Evolutionary conservation across 2,797 vertebrate species (phyloP).

Genomic region (Pteropus rufus): DNA sequence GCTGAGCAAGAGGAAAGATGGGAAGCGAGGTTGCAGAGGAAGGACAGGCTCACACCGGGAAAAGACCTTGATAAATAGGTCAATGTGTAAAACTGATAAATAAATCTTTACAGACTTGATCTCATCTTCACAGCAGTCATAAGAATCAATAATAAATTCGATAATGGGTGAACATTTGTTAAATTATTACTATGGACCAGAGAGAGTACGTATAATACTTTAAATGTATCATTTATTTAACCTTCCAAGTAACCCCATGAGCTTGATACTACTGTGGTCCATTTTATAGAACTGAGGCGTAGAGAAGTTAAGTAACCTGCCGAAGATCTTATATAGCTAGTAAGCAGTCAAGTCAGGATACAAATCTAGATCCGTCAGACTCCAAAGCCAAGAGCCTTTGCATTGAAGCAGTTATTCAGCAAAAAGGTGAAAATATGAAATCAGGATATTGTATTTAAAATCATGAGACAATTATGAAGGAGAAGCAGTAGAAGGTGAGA

Average conservation of each 20-base stretch:
- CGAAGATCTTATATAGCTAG: neutral
- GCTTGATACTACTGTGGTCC: neutral
- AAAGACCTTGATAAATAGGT: neutral
- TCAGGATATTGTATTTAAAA: neutral
- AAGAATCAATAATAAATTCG: neutral
- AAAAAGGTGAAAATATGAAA: neutral
- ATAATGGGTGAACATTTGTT: neutral
- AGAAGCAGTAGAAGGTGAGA: neutral
- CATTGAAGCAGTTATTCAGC: neutral
- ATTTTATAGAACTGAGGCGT: neutral
- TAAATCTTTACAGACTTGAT: neutral
- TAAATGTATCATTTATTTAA: neutral
- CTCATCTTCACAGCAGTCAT: neutral
- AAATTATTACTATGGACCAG: neutral
- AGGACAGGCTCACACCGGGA: too few relatives aligned
- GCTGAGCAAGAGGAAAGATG: neutral
- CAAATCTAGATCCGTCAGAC: neutral
- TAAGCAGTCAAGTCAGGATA: neutral
- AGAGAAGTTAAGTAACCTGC: neutral
- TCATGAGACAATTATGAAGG: neutral
- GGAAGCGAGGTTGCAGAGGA: neutral
- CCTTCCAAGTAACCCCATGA: neutral
- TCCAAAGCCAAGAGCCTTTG: neutral
- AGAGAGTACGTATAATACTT: neutral
- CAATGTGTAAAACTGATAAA: neutral